These are phyloP conservation scores for Luperina testacea DNA, from an alignment of 2,888 invertebrate genomes.

Conservation along the genomic window DNA sequence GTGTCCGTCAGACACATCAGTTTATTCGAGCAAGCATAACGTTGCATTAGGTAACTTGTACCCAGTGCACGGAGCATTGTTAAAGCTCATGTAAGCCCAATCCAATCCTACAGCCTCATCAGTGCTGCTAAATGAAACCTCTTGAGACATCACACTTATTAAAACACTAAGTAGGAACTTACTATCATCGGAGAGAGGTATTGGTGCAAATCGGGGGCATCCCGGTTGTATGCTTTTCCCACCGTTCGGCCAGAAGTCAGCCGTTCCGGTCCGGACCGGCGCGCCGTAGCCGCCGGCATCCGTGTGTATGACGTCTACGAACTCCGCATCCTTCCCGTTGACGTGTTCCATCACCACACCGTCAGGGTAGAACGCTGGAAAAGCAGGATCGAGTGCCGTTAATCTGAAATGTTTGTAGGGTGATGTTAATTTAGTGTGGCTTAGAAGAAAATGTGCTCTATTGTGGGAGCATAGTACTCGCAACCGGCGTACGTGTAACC, in stretches of 20 bases:
- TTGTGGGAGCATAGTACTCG: too few relatives aligned
- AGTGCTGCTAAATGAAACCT: not conserved
- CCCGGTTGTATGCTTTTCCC: constrained; percentile 91
- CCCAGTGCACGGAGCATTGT: not conserved
- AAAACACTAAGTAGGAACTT: constrained; percentile 63
- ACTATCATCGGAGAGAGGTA: constrained; percentile 89
- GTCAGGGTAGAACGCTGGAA: constrained; percentile 90
- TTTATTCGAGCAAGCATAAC: not conserved
- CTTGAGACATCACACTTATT: too few relatives aligned
- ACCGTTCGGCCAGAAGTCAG: constrained; percentile 91
- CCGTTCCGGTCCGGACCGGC: constrained; percentile 90
- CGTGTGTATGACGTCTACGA: constrained; percentile 93
- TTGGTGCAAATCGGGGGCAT: constrained; percentile 88
- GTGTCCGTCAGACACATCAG: not conserved
- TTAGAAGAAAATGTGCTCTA: not conserved
- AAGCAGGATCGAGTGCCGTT: constrained; percentile 91
- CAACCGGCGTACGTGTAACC: not conserved
- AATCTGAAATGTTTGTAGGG: constrained; percentile 80
- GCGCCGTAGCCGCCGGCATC: constrained; percentile 91
- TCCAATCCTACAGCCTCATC: not conserved
- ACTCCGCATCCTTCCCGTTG: constrained; percentile 88
- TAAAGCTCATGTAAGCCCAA: not conserved
- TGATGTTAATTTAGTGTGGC: constrained; percentile 39
- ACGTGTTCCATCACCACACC: constrained; percentile 88
- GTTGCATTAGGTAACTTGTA: not conserved